These are phyloP conservation scores for Sabellastarte sp. DNA, from an alignment of 2,888 invertebrate species.

Conservation along the genomic window DNA sequence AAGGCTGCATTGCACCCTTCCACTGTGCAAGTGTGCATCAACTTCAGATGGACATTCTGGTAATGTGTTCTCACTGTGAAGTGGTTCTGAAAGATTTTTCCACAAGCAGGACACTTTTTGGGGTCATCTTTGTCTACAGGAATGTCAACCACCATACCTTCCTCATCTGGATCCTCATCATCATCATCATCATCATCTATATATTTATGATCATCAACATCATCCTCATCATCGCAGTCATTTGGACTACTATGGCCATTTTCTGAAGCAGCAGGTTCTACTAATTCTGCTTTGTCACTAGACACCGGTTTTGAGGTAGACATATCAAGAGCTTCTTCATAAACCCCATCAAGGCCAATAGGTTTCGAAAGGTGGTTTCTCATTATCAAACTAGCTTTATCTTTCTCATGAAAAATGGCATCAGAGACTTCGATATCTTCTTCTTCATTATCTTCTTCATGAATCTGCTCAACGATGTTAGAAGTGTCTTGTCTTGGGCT, in stretches of 20 bases:
- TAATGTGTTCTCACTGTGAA: conserved; percentile 93
- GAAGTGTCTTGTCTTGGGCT: neutral
- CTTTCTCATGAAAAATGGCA: conserved; percentile 58
- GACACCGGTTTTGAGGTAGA: neutral
- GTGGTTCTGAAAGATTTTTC: conserved; percentile 88
- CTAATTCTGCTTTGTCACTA: neutral
- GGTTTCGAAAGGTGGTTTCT: neutral
- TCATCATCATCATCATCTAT: conserved; percentile 1
- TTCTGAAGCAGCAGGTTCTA: neutral
- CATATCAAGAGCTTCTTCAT: neutral
- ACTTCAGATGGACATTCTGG: conserved; percentile 90
- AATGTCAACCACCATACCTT: conserved; percentile 63
- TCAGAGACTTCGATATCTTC: conserved; percentile 5
- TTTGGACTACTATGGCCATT: neutral
- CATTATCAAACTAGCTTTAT: neutral
- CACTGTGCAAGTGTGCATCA: conserved; percentile 92
- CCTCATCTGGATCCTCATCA: neutral
- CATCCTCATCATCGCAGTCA: neutral
- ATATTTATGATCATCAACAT: neutral
- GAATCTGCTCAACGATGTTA: neutral
- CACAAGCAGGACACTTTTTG: conserved; percentile 85
- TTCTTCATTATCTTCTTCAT: neutral
- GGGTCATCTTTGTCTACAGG: conserved; percentile 92
- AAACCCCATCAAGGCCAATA: neutral
- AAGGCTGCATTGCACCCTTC: conserved; percentile 94